Evolutionary conservation across 2,888 invertebrate species (phyloP), one percentile per base, ranked within the genome.

Genomic region (Apotomis capreana): DNA sequence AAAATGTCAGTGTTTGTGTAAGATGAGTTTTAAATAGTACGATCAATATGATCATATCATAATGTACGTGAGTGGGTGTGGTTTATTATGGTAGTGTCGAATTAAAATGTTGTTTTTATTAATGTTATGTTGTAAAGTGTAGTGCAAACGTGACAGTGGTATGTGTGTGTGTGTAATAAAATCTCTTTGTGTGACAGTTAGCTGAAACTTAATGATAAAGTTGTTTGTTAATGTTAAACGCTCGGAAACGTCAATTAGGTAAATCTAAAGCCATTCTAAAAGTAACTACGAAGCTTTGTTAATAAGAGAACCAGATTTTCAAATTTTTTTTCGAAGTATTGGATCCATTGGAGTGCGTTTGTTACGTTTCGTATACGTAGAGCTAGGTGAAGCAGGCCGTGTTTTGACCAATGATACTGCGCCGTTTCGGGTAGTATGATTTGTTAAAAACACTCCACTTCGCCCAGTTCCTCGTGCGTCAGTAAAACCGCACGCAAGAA

Each of bases 231-330:
- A 55, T 70, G 77, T 76, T 76, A 76, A 78, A 76, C 75, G 77
- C 75, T 74, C 69, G 76, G 75, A 78, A 81, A 65, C 54, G 63
- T 37, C 26, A 54, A 72, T 72, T 68, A 69, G 60, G 70, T 71
- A 84, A 82, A 82, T 80, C 79, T 80, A 80, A 86, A 89, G 89
- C 89, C 80, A 82, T 86, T 86, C 87, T 88, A 87, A 83, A 83
- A 86, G 81, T 84, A 80, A 84, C 86, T 88, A 88, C 76, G 76
- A 89, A 88, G 89, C 89, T 52, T 74, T 73, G 79, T 80, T 78
- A 76, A 82, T 81, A 83, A 82, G 80, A 83, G 83, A 84, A 82
- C 79, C 26, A 36, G 10, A 8, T 37, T 37, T 12, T 3, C 37
- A 5, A 5, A 5, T 52, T 37, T n/a, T 5, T 13, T 12, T 51